A percentile compares a stretch with the other conserved stretches of the same genome.
These are phyloP conservation scores for Galagoides demidoff DNA, from an alignment of 2,797 vertebrate genomes.

Conservation along the genomic window DNA sequence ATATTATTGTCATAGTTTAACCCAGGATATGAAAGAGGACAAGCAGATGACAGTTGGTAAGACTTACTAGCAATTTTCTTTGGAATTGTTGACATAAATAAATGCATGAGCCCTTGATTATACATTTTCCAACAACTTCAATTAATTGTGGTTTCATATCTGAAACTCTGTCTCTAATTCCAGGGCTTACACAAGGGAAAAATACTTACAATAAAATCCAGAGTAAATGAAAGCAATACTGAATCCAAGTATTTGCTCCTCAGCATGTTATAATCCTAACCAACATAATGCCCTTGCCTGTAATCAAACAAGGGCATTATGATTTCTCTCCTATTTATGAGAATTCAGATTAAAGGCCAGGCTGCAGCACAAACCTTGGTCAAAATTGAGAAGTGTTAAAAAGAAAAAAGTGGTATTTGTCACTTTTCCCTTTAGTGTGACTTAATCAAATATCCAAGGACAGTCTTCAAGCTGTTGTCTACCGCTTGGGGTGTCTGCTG, in stretches of 20 bases:
- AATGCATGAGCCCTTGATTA: slow-evolving; percentile 55
- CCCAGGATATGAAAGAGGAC: slow-evolving; percentile 50
- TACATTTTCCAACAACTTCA: slow-evolving; percentile 63
- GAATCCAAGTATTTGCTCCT: slow-evolving; percentile 49
- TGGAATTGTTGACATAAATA: slow-evolving; percentile 75
- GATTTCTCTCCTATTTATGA: neutral
- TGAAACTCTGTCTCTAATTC: slow-evolving; percentile 59
- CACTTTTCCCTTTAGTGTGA: neutral
- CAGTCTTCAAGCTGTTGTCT: neutral
- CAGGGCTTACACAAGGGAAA: slow-evolving; percentile 54
- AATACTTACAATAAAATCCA: slow-evolving; percentile 55
- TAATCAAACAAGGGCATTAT: neutral
- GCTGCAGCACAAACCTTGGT: slow-evolving; percentile 3
- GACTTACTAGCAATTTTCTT: slow-evolving; percentile 69
- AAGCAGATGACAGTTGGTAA: slow-evolving; percentile 60
- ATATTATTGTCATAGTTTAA: slow-evolving; percentile 69
- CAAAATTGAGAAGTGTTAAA: slow-evolving; percentile 43
- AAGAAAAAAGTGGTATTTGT: neutral
- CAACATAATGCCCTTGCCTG: neutral
- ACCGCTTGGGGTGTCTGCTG: fast-evolving
- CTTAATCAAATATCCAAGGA: slow-evolving; percentile 46
- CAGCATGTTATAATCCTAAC: neutral
- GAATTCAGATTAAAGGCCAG: slow-evolving; percentile 53
- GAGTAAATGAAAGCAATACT: slow-evolving; percentile 64
- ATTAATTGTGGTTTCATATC: slow-evolving; percentile 70